Conservation (phyloP, 2,888 invertebrate genomes). For the Caprella mutica region DNA sequence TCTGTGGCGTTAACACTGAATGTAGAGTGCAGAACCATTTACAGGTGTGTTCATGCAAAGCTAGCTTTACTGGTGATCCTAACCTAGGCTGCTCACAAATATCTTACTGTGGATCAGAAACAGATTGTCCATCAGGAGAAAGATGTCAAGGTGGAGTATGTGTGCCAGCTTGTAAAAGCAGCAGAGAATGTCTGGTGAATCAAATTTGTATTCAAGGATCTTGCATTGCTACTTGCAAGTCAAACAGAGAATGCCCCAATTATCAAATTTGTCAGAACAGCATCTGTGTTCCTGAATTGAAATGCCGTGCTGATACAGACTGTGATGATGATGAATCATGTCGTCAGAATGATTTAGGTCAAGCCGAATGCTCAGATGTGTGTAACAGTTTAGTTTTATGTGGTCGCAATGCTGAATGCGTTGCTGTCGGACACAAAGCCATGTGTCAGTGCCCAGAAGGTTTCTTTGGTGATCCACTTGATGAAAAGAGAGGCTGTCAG, state of each 20-base stretch:
- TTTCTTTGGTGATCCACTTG: conserved; percentile 39
- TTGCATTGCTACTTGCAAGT: conserved; percentile 48
- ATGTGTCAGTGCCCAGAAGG: conserved; percentile 59
- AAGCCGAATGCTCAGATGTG: conserved; percentile 59
- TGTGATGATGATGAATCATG: conserved; percentile 65
- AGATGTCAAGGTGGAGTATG: conserved; percentile 73
- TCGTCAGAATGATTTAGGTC: conserved; percentile 54
- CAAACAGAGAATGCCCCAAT: conserved; percentile 69
- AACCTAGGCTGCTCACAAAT: conserved; percentile 70
- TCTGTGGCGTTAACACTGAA: conserved; percentile 61
- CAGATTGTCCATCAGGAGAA: conserved; percentile 70
- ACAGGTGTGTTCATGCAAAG: conserved; percentile 58
- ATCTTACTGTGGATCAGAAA: conserved; percentile 68
- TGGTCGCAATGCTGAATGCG: conserved; percentile 71
- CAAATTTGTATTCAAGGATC: conserved; percentile 68
- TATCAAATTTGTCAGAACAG: conserved; percentile 65
- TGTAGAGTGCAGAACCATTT: conserved; percentile 66
- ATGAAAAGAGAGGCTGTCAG: conserved; percentile 66
- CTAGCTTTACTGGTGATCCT: conserved; percentile 65
- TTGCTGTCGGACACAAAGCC: conserved; percentile 58
- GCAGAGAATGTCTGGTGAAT: conserved; percentile 71
- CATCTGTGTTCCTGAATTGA: conserved; percentile 70
- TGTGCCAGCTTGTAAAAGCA: conserved; percentile 60
- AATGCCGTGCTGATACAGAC: conserved; percentile 60
- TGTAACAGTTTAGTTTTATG: conserved; percentile 56